phyloP scores from a whole-genome alignment of 2,797 vertebrate genomes.

The Alca torda region DNA sequence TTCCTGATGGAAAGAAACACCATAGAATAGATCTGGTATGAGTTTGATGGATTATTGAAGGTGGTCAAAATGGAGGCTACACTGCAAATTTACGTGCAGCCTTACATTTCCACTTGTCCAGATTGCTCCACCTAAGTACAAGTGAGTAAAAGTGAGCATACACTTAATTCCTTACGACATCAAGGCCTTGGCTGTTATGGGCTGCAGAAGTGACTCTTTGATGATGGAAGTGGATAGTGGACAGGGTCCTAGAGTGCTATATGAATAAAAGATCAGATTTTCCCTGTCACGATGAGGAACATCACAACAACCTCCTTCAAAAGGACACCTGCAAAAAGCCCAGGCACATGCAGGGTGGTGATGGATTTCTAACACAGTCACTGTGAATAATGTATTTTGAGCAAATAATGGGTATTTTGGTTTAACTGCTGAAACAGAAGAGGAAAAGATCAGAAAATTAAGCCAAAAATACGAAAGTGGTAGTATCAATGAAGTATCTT shows the following conservation, averaged over 20 bases:
- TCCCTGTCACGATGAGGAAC: neutral
- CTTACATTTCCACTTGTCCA: neutral
- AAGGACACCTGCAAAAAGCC: neutral
- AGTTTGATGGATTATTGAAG: neutral
- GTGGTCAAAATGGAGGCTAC: neutral
- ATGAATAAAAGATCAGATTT: neutral
- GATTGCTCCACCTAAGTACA: neutral
- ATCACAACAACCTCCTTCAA: neutral
- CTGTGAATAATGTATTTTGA: neutral
- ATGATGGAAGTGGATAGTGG: neutral
- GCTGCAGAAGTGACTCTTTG: neutral
- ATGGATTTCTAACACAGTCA: neutral
- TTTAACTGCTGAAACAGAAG: neutral
- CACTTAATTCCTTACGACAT: neutral
- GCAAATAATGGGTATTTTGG: neutral
- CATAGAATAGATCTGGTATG: neutral
- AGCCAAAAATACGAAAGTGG: neutral
- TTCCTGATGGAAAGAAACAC: neutral
- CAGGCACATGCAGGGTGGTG: fast-evolving
- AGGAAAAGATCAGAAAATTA: neutral
- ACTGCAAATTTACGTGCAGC: neutral
- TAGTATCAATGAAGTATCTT: neutral
- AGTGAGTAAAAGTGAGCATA: neutral
- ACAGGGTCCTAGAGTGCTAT: neutral
- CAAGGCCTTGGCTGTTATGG: neutral